Base-by-base conservation (phyloP, 2,113 vertebrate species). In the Ochotona curzoniae region DNA sequence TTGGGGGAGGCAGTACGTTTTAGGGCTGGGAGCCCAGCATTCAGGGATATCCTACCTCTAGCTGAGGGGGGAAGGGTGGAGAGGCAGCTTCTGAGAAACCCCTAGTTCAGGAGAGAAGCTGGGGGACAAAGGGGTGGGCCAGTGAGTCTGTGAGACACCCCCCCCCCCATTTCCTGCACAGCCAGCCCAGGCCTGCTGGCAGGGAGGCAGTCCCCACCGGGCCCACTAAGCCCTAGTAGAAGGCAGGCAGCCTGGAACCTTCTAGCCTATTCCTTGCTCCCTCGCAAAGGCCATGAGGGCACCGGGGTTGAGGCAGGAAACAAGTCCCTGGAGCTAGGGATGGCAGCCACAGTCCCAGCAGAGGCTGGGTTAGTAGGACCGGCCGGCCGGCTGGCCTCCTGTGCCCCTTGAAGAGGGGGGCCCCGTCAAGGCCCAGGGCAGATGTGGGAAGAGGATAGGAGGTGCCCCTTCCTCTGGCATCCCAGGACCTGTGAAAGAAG, bases 1-100 rank as follows among this genome's bases (percentile, higher is more conserved):
- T 98, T 66, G 82, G 61, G 96, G 98, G 97, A 98, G 95, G 96
- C 97, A 96, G 96, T 97, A 93, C 97, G 96, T 95, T 93, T 96
- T 76, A 96, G 96, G 96, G 96, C 95, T 93, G 61, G 83, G 81
- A 83, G 80, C 96, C 96, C 96, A 35, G 79, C 96, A 79, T 92
- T 93, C 75, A 74, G 96, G 94, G 90, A 83, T 97, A 94, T 90
- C 94, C 97, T 97, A 97, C 97, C 95, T 98, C 98, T 98, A 98
- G 97, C 97, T 97, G 96, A 92, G 79, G 88, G 82, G 61, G 73
- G 87, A 80, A 57, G 94, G 87, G 70, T 44, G 38, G 89, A 38
- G 76, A 64, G 32, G 75, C 83, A 94, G 90, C 79, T 70, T 93
- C 94, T 66, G 70, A 64, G 86, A 71, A 61, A 51, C 74, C 92